Evolutionary conservation across 2,797 vertebrate genomes (phyloP).

Genomic region (Acomys russatus): DNA sequence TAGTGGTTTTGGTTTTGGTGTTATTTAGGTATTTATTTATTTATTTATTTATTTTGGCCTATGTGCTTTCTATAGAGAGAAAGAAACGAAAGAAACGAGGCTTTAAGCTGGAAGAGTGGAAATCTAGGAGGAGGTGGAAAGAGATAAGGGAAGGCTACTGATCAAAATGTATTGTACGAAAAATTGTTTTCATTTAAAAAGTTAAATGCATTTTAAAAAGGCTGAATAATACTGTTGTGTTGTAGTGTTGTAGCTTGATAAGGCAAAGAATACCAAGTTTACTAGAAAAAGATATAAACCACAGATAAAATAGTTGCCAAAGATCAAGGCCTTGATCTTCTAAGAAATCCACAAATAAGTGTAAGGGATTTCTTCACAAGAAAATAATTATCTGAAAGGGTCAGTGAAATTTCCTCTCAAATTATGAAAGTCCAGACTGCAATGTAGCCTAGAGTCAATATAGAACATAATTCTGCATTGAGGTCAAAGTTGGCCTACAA

Average conservation of each 20-base stretch:
- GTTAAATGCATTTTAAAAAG: background rate
- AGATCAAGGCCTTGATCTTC: background rate
- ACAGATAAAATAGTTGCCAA: background rate
- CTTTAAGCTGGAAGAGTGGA: background rate
- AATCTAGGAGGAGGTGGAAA: background rate
- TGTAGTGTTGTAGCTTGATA: background rate
- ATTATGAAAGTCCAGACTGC: background rate
- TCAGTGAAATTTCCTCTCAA: background rate
- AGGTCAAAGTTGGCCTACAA: background rate
- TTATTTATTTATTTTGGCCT: background rate
- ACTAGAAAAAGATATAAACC: background rate
- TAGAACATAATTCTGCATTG: background rate
- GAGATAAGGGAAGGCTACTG: too few relatives aligned
- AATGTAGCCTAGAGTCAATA: background rate
- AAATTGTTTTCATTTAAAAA: background rate
- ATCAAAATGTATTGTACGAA: too few relatives aligned
- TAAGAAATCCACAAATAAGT: background rate
- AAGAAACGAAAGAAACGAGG: background rate
- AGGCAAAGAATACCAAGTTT: background rate
- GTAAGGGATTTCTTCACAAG: background rate
- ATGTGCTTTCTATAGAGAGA: background rate
- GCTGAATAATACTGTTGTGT: background rate
- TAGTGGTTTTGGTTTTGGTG: background rate
- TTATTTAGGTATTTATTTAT: too few relatives aligned
- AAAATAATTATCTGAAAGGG: background rate